phyloP scores from a whole-genome alignment of 2,888 invertebrate genomes.

The Acrobasis suavella region DNA sequence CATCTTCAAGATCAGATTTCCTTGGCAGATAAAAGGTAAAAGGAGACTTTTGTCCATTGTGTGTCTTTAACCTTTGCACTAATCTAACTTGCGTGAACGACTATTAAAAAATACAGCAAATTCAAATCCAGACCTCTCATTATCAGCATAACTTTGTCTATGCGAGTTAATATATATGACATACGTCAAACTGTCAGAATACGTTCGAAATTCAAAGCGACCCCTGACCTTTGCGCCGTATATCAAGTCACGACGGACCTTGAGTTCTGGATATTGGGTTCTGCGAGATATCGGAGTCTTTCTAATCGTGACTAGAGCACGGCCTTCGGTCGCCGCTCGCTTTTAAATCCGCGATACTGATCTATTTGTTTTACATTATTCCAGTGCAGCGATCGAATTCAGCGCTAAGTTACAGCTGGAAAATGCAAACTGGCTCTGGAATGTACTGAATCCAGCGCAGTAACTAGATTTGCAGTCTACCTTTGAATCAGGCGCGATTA shows the following conservation, averaged over 20 bases:
- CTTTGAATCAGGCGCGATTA: no score
- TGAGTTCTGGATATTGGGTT: conserved; percentile 54
- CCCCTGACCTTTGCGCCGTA: conserved; percentile 65
- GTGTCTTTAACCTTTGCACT: no score
- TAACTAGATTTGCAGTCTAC: no score
- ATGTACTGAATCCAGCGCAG: no score
- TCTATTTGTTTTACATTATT: conserved; percentile 51
- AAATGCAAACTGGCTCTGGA: no score
- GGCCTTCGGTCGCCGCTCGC: conserved; percentile 75
- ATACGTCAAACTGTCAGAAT: conserved; percentile 58
- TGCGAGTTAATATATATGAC: conserved; percentile 34
- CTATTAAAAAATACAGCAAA: not conserved
- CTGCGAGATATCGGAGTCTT: conserved; percentile 47
- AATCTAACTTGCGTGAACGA: no score
- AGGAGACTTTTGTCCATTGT: no score
- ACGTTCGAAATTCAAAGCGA: conserved; percentile 58
- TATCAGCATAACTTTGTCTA: conserved; percentile 18
- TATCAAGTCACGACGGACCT: conserved; percentile 69
- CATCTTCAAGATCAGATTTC: no score
- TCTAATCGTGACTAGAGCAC: conserved; percentile 71
- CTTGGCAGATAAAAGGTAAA: no score
- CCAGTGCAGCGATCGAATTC: conserved; percentile 6
- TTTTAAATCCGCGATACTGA: conserved; percentile 62
- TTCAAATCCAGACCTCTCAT: not conserved
- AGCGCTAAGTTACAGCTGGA: no score